A percentile compares a stretch with the other conserved stretches of the same genome.
Evolutionary conservation across 2,113 vertebrate genomes (phyloP).

Genomic region (Anhinga rufa): DNA sequence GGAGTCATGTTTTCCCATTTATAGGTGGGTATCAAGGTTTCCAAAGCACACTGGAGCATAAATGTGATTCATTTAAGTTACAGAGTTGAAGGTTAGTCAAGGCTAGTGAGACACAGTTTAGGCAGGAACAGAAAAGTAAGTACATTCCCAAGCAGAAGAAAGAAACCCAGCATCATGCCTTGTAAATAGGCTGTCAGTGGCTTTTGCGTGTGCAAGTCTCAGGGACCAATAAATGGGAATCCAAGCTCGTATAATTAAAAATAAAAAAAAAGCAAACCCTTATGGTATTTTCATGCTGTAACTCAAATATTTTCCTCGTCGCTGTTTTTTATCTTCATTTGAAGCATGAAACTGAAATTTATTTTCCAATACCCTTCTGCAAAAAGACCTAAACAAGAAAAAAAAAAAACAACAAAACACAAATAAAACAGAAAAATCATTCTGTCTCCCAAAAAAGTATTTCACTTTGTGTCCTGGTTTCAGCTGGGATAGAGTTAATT

Average conservation of each 20-base stretch:
- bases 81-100: not conserved
- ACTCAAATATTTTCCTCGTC: not conserved
- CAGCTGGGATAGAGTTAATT: no score
- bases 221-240: not conserved
- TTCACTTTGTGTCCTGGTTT: not conserved
- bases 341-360: not conserved
- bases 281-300: not conserved
- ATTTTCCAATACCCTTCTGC: not conserved
- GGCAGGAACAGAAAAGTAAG: not conserved
- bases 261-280: not conserved
- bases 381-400: not conserved
- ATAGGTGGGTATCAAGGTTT: not conserved
- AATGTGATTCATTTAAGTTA: not conserved
- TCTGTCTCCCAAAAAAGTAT: not conserved
- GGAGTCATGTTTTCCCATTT: constrained; percentile 9
- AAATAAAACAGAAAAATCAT: not conserved
- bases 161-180: not conserved
- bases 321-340: not conserved
- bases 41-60: not conserved
- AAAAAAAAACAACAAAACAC: no score
- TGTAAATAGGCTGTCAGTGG: not conserved
- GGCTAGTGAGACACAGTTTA: not conserved
- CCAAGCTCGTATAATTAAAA: not conserved
- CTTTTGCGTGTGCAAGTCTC: not conserved
- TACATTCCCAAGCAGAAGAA: not conserved